Evolutionary conservation across 2,797 vertebrate genomes (phyloP).

Genomic region (Spondyliosoma cantharus): DNA sequence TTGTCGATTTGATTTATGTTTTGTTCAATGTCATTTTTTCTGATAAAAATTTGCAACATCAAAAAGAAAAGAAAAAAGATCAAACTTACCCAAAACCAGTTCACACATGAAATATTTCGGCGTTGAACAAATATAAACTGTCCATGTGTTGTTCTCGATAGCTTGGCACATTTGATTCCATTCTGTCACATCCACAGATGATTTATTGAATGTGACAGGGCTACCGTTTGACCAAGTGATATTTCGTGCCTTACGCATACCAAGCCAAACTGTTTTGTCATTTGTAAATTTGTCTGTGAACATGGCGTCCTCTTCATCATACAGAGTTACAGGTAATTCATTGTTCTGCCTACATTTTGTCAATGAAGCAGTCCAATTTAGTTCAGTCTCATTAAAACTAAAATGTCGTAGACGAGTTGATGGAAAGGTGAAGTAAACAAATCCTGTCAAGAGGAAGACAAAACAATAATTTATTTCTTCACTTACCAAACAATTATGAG

Average conservation of each 20-base stretch:
- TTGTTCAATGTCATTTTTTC: not conserved
- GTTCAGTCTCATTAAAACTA: fast-evolving
- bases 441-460: slow-evolving; percentile 28
- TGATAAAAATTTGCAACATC: not conserved
- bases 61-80: not conserved
- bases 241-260: fast-evolving
- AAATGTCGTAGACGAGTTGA: slow-evolving; percentile 28
- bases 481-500: fast-evolving
- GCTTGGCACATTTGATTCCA: slow-evolving; percentile 30
- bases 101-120: slow-evolving; percentile 59
- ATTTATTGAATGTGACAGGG: fast-evolving
- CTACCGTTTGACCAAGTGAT: slow-evolving; percentile 49
- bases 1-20: not conserved
- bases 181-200: fast-evolving
- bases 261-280: slow-evolving; percentile 27
- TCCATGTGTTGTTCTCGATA: not conserved
- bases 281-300: fast-evolving
- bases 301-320: not conserved
- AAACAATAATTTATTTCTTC: not conserved
- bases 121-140: not conserved
- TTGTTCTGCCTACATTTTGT: fast-evolving
- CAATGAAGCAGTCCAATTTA: fast-evolving
- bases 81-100: slow-evolving; percentile 44
- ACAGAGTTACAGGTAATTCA: slow-evolving; percentile 41
- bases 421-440: slow-evolving; percentile 25